Conservation (phyloP, 2,113 vertebrate species). For the Halichoeres trimaculatus region DNA sequence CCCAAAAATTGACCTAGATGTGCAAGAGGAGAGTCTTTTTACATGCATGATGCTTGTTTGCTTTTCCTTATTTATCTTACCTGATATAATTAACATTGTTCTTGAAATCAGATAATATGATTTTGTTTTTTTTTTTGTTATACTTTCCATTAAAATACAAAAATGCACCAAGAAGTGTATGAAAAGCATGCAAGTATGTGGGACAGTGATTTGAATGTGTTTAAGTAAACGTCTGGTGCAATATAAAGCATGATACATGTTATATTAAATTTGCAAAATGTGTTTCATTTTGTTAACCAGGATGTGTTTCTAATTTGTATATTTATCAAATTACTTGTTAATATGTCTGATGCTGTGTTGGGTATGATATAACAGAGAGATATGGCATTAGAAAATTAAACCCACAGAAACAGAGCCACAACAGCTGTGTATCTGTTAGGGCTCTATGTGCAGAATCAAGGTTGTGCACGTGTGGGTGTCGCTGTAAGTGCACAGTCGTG, state of each 20-base stretch:
- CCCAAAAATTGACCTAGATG: conserved; percentile 57
- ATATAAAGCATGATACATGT: no score
- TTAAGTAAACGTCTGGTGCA: no score
- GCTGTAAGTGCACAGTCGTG: not conserved
- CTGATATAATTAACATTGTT: not conserved
- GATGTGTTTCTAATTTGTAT: no score
- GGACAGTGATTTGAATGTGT: no score
- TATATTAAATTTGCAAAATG: no score
- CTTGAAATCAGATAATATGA: not conserved
- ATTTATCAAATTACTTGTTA: no score
- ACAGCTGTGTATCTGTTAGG: not conserved
- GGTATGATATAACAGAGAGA: not conserved
- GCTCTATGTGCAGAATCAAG: not conserved
- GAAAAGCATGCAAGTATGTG: no score
- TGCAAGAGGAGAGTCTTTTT: conserved; percentile 44
- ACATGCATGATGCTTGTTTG: not conserved
- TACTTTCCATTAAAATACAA: not conserved
- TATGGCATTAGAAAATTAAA: not conserved
- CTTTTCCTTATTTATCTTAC: not conserved
- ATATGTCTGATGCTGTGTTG: not conserved
- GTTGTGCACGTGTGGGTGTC: not conserved
- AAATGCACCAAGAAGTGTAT: no score
- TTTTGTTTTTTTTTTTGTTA: not conserved
- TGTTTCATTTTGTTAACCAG: no score
- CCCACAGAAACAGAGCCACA: not conserved